Conservation (phyloP, 2,113 vertebrate genomes). For the Centropus bengalensis region DNA sequence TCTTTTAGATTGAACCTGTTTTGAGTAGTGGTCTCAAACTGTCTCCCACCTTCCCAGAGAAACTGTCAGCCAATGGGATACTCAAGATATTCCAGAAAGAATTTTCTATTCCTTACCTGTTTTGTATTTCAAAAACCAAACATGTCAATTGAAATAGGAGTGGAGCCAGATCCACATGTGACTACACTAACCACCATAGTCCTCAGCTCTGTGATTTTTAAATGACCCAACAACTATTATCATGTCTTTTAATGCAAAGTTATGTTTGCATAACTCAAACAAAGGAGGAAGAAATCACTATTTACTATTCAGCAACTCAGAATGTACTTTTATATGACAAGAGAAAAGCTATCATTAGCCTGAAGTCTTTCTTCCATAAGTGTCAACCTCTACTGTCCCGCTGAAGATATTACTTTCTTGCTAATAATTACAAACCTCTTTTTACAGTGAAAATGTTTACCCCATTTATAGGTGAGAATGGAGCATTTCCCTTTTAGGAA, state of each 20-base stretch:
- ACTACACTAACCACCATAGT: neutral
- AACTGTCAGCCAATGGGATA: neutral
- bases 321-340: neutral
- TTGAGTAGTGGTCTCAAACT: neutral
- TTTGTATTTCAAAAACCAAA: neutral
- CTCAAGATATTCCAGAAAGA: neutral
- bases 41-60: neutral
- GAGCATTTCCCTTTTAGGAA: neutral
- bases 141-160: neutral
- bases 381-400: neutral
- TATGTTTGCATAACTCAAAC: neutral
- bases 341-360: neutral
- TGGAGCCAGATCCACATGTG: rapidly evolving
- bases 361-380: neutral
- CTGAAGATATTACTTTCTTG: neutral
- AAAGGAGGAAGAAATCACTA: neutral
- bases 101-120: neutral
- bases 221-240: neutral
- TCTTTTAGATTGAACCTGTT: neutral
- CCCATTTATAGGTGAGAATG: neutral
- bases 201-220: neutral
- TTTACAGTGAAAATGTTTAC: neutral
- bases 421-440: neutral
- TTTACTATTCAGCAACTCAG: neutral
- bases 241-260: neutral